phyloP scores from a whole-genome alignment of 2,888 invertebrate genomes.

The Hofmannophila pseudospretella region DNA sequence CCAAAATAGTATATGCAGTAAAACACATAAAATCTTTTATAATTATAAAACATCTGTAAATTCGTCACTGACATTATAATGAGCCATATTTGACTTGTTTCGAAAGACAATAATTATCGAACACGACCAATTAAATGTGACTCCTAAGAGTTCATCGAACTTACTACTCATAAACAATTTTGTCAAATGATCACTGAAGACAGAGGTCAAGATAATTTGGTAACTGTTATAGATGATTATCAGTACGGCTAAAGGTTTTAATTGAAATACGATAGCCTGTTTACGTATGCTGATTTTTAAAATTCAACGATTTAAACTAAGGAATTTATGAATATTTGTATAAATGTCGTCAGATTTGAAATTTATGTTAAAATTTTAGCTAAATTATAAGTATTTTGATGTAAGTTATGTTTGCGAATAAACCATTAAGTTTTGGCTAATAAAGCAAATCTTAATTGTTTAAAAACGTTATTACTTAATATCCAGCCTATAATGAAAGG shows the following conservation, averaged over 20 bases:
- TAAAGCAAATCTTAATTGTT: too few relatives aligned
- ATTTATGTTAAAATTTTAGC: conserved; percentile 3
- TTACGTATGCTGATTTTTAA: conserved; percentile 24
- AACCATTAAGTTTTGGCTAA: too few relatives aligned
- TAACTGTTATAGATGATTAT: conserved; percentile 31
- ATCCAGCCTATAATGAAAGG: too few relatives aligned
- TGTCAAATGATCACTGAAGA: conserved; percentile 3
- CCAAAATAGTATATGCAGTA: conserved; percentile 4
- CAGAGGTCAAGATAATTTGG: conserved; percentile 14
- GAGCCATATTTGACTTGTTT: conserved; percentile 38
- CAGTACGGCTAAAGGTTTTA: conserved; percentile 33
- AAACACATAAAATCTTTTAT: conserved; percentile 14
- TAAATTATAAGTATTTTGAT: background rate
- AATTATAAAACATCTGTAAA: conserved; percentile 16
- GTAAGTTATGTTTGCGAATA: background rate
- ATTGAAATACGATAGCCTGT: conserved; percentile 52
- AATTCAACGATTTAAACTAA: conserved; percentile 12
- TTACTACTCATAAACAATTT: conserved; percentile 3
- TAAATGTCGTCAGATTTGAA: conserved; percentile 6
- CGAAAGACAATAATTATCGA: conserved; percentile 31
- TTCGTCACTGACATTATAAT: conserved; percentile 32
- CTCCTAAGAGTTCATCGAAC: conserved; percentile 26
- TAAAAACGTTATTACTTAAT: too few relatives aligned
- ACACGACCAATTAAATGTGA: conserved; percentile 26
- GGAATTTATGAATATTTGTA: conserved; percentile 11